These are phyloP conservation scores for Trichogramma pretiosum DNA, from an alignment of 1,140 invertebrate genomes.

Conservation along the genomic window DNA sequence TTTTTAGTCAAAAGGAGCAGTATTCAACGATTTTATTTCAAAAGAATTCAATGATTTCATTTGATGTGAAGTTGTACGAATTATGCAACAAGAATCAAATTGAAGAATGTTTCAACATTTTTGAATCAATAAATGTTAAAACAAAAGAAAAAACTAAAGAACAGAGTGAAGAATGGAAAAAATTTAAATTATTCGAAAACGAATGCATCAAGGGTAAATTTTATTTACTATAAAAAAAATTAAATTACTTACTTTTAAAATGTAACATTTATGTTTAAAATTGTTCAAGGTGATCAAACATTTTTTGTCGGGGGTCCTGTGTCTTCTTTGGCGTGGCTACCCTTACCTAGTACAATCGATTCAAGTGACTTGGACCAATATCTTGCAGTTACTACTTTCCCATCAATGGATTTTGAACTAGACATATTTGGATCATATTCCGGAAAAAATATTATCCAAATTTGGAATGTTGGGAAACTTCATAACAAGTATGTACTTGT, in stretches of 20 bases:
- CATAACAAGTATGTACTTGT: slow-evolving; percentile 34
- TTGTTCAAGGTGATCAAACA: slow-evolving; percentile 37
- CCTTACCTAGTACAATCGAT: slow-evolving; percentile 40
- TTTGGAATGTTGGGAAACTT: slow-evolving; percentile 50
- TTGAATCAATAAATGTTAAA: slow-evolving; percentile 23
- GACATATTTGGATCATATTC: slow-evolving; percentile 31
- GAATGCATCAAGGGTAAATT: slow-evolving; percentile 27
- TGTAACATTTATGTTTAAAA: slow-evolving; percentile 1
- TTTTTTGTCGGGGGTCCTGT: slow-evolving; percentile 56
- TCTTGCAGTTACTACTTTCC: slow-evolving; percentile 47
- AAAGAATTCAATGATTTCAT: slow-evolving; percentile 27
- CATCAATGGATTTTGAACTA: slow-evolving; percentile 41
- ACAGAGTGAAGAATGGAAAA: slow-evolving; percentile 33
- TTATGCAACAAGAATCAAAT: slow-evolving; percentile 37
- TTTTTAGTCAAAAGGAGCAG: slow-evolving; percentile 35
- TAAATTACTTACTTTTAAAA: not conserved
- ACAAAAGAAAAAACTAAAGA: slow-evolving; percentile 12
- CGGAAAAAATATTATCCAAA: slow-evolving; percentile 48
- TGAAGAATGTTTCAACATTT: no score
- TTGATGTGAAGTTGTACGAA: slow-evolving; percentile 24
- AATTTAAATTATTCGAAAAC: slow-evolving; percentile 42
- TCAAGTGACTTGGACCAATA: slow-evolving; percentile 38
- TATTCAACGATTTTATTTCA: slow-evolving; percentile 33
- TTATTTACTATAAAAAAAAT: slow-evolving; percentile 11
- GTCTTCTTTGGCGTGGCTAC: slow-evolving; percentile 51